Evolutionary conservation across 2,797 vertebrate species (phyloP).

Genomic region (Spinus pinus): DNA sequence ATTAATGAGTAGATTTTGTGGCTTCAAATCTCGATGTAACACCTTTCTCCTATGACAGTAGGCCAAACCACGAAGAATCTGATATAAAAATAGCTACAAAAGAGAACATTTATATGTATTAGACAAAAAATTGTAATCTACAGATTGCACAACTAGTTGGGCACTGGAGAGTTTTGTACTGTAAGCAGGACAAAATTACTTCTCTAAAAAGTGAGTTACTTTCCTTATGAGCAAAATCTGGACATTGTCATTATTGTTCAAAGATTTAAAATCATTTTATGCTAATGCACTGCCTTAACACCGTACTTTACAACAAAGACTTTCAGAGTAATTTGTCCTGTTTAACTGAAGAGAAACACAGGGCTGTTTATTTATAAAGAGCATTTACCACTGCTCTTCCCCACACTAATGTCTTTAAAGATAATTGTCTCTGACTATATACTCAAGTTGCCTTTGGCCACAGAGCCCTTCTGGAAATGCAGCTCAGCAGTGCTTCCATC

Average conservation of each 20-base stretch:
- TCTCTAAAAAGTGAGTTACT: neutral
- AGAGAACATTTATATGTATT: constrained; percentile 51
- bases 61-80: constrained; percentile 84
- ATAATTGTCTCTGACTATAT: neutral
- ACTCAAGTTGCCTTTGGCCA: neutral
- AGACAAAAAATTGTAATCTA: neutral
- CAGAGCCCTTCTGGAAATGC: neutral
- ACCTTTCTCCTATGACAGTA: constrained; percentile 86
- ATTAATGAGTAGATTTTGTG: constrained; percentile 85
- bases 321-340: neutral
- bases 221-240: neutral
- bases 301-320: neutral
- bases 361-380: neutral
- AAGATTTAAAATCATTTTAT: neutral
- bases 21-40: constrained; percentile 84
- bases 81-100: constrained; percentile 83
- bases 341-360: neutral
- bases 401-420: neutral
- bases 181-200: neutral
- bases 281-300: neutral
- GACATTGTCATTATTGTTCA: neutral
- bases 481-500: neutral
- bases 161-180: neutral
- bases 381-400: neutral
- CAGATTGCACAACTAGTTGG: neutral